phyloP scores from a whole-genome alignment of 2,797 vertebrate species.

The Microctenopoma steveboyesi region DNA sequence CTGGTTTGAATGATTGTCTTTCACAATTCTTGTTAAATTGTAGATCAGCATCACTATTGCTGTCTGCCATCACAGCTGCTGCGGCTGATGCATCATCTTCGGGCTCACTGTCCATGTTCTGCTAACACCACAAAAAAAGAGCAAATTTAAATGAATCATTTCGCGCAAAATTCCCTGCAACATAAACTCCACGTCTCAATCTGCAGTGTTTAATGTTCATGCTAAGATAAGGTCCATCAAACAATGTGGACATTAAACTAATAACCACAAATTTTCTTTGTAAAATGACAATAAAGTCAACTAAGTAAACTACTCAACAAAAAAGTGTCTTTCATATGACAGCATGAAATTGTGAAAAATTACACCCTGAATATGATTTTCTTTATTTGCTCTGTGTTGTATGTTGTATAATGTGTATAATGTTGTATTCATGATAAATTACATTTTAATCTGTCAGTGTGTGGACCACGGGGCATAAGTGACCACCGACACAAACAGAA shows the following conservation, averaged over 20 bases:
- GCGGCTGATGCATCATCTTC: background rate
- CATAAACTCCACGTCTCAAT: background rate
- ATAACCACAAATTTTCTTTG: no score
- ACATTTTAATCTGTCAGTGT: no score
- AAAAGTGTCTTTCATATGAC: no score
- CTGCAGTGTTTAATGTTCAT: background rate
- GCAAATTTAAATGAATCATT: background rate
- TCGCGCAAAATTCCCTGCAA: background rate
- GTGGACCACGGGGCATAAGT: no score
- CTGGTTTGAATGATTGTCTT: background rate
- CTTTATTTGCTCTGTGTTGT: background rate
- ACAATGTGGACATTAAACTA: background rate
- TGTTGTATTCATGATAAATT: background rate
- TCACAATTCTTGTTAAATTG: constrained; percentile 10
- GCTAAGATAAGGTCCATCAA: background rate
- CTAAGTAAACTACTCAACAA: no score
- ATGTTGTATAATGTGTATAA: no score
- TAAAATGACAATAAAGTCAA: no score
- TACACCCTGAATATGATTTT: background rate
- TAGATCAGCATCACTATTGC: background rate
- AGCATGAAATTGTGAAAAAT: background rate
- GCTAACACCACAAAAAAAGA: constrained; percentile 3
- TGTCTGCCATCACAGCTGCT: background rate
- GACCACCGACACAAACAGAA: no score
- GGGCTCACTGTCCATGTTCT: constrained; percentile 35